Conservation (phyloP, 1,140 invertebrate species). For the Drosophila asahinai region DNA sequence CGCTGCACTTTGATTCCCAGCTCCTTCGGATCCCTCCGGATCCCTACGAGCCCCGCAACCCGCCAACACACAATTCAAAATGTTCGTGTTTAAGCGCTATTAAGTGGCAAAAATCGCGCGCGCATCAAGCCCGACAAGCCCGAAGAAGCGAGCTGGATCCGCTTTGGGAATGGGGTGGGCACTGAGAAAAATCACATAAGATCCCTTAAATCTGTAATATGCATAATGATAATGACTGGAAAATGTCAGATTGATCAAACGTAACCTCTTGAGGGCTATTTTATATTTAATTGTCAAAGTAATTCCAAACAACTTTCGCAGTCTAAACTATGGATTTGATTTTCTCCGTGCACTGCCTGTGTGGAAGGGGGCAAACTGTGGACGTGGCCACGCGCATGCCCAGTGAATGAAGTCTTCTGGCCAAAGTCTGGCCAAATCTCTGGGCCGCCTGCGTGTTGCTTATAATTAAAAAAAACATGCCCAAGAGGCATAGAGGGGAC, state of each 20-base stretch:
- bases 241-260: too few species aligned
- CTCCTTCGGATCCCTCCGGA: conserved; percentile 12
- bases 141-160: conserved; percentile 15
- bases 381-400: conserved; percentile 78
- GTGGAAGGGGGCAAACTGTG: conserved; percentile 16
- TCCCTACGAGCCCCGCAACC: conserved; percentile 20
- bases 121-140: conserved; percentile 62
- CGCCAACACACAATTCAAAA: conserved; percentile 75
- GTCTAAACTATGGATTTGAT: background rate
- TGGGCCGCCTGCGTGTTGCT: conserved; percentile 79
- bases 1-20: conserved; percentile 76
- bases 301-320: too few species aligned
- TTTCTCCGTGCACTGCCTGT: conserved; percentile 9
- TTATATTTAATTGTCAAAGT: too few species aligned
- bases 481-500: conserved; percentile 25
- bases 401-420: conserved; percentile 50
- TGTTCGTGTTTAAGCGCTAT: conserved; percentile 85
- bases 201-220: background rate
- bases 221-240: background rate
- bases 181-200: background rate
- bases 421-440: conserved; percentile 27
- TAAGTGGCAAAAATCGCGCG: conserved; percentile 84
- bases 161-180: conserved; percentile 9
- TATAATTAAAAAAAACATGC: conserved; percentile 83
- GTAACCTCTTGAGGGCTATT: too few species aligned